Percentiles rank a stretch among this genome's conserved stretches.
Evolutionary conservation across 2,113 vertebrate species (phyloP).

Genomic region (Bufo gargarizans): DNA sequence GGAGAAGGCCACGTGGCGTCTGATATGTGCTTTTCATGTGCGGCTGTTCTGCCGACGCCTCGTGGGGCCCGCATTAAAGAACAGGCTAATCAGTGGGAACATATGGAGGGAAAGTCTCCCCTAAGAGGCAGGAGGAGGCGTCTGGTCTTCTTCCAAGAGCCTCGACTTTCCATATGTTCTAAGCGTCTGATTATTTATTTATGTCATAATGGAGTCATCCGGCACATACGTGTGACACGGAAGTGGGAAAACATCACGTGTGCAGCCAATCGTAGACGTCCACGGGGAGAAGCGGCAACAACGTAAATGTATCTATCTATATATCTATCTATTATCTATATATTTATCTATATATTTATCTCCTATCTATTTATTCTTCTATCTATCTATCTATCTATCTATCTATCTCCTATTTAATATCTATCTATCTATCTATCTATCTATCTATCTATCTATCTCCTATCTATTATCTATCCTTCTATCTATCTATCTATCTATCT

Average conservation of each 20-base stretch:
- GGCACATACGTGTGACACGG: background rate
- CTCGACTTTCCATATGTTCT: conserved; percentile 13
- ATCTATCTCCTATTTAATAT: background rate
- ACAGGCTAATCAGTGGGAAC: background rate
- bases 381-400: no score
- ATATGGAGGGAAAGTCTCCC: conserved; percentile 27
- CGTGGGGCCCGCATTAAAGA: background rate
- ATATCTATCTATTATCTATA: no score
- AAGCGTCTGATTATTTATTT: conserved; percentile 12
- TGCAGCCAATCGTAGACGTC: no score
- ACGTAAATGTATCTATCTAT: no score
- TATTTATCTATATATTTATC: background rate
- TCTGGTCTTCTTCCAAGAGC: conserved; percentile 7
- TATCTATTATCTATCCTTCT: no score
- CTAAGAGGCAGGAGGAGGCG: background rate
- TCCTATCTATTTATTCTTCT: background rate
- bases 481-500: no score
- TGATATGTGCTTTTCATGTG: conserved; percentile 5
- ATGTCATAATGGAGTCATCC: conserved; percentile 2
- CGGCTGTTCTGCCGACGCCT: background rate
- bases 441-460: no score
- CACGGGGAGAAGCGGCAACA: no score
- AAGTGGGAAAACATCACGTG: background rate
- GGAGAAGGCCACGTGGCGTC: background rate
- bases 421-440: no score